Base-by-base conservation (phyloP, 2,888 invertebrate genomes). In the Aethes cnicana region DNA sequence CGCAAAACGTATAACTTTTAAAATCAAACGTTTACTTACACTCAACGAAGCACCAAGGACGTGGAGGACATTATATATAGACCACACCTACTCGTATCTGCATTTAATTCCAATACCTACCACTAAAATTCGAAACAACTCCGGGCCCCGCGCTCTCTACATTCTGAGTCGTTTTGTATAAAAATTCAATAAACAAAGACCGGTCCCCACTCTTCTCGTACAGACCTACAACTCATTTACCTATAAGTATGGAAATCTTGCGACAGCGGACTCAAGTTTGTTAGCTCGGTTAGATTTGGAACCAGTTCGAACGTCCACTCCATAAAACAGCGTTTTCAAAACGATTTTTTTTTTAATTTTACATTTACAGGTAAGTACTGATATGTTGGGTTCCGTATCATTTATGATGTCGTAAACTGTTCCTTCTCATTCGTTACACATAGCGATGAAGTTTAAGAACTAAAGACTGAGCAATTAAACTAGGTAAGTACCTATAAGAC, bases 141-240 rank as follows among this genome's bases (percentile, higher is more conserved):
- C 28, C 9, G 33, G 33, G 25, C 35, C 8, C 25, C 16, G 5
- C 12, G 11, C 25, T 32, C 42, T 20, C 6, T 17, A 9, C 26
- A 21, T 35, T 9, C 12, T 23, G 25, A 26, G 35, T 35, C 42
- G 42, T 54, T 55, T 54, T 53, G 57, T 63, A 64, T 66, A 55
- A 67, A 64, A 63, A 68, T 67, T 69, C 60, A 61, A 66, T 69
- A 72, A 72, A 72, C 68, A 69, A 69, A 73, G 72, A 81, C 80
- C 77, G 74, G 80, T 79, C 64, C n/a, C 61, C 52, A 57, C 60
- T 61, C 61, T 57, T 62, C 63, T 62, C 65, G 39, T 42, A 64
- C n/a, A n/a, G n/a, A n/a, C n/a, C n/a, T n/a, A n/a, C 63, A 68
- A 65, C 66, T 68, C 69, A 79, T 81, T 77, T 74, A 72, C n/a